Percentiles rank a stretch among this genome's conserved stretches.
These are phyloP conservation scores for Gadopsis marmoratus DNA, from an alignment of 2,797 vertebrate species.

Conservation along the genomic window DNA sequence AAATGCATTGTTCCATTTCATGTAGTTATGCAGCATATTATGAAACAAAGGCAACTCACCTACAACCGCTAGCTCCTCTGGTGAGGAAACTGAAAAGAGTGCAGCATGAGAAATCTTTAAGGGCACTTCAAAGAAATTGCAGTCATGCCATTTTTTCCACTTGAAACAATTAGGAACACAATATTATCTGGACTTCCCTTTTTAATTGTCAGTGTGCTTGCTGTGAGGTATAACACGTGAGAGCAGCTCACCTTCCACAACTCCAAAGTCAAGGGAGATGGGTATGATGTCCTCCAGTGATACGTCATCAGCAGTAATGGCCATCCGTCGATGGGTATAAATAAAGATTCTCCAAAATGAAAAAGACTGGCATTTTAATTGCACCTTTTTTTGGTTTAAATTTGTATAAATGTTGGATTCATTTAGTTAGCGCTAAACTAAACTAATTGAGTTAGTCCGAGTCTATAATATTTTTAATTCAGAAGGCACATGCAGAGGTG, in stretches of 20 bases:
- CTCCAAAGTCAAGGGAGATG: slow-evolving; percentile 86
- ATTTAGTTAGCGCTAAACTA: not conserved
- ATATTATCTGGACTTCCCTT: not conserved
- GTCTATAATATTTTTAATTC: not conserved
- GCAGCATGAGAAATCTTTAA: slow-evolving; percentile 24
- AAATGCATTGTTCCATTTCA: not conserved
- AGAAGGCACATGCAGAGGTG: not conserved
- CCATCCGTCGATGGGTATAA: slow-evolving; percentile 93
- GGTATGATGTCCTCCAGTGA: slow-evolving; percentile 90
- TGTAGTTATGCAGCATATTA: not conserved
- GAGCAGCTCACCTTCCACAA: slow-evolving; percentile 90
- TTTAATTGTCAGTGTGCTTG: not conserved
- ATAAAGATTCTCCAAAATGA: slow-evolving; percentile 87
- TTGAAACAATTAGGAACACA: not conserved
- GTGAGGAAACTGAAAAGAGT: slow-evolving; percentile 80
- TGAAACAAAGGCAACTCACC: slow-evolving; percentile 73
- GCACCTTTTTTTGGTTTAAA: too few species aligned
- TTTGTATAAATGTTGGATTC: not conserved
- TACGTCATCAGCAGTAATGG: slow-evolving; percentile 93
- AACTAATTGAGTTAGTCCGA: not conserved
- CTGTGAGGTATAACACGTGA: not conserved
- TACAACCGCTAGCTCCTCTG: slow-evolving; percentile 85
- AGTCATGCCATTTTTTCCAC: not conserved
- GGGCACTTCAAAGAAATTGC: not conserved
- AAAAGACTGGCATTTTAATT: not conserved